Evolutionary conservation across 2,113 vertebrate species (phyloP), one percentile per base, ranked within the genome.

Genomic region (Sapayoa aenigma): DNA sequence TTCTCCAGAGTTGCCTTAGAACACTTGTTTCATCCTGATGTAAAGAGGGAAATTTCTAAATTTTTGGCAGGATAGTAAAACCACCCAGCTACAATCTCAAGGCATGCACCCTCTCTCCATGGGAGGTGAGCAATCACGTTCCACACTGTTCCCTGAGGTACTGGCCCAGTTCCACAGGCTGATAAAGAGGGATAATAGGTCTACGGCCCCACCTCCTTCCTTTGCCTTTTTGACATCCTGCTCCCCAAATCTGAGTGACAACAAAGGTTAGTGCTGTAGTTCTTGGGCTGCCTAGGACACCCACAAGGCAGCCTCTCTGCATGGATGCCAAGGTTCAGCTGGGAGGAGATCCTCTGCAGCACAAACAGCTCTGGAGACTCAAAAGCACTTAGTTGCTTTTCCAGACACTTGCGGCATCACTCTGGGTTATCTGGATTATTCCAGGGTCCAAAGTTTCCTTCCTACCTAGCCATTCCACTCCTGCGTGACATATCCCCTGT

Each of bases 61-160:
- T 82, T 96, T 95, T 96, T 96, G 94, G 95, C 94, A 96, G 67
- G 53, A 62, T 91, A 85, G 55, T 84, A 73, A 95, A 96, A 97
- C 95, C 94, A 96, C 96, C 96, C 94, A 97, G 94, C 72, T 97
- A 87, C 88, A 94, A 53, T 94, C 90, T 92, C 41, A 90, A 95
- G 71, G 92, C 90, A 96, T 56, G 79, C 79, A 93, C 82, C 47
- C 30, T 94, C 49, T 94, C 96, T 97, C 72, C 95, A 75, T 95
- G 95, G 96, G 95, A 96, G 94, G 95, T 94, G 90, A 95, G 92
- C 88, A 95, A 96, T 95, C 88, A 79, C 3, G 3, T 73, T 89
- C 80, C 79, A 81, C 5, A 1, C 66, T 77, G 14, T 96, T 96
- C 96, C 95, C 94, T 96, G 93, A 56, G 94, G 94, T 92, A 81